Percentiles rank a stretch among this genome's conserved stretches.
These are phyloP conservation scores for Lasioglossum figueresi DNA, from an alignment of 2,888 invertebrate species.

Conservation along the genomic window DNA sequence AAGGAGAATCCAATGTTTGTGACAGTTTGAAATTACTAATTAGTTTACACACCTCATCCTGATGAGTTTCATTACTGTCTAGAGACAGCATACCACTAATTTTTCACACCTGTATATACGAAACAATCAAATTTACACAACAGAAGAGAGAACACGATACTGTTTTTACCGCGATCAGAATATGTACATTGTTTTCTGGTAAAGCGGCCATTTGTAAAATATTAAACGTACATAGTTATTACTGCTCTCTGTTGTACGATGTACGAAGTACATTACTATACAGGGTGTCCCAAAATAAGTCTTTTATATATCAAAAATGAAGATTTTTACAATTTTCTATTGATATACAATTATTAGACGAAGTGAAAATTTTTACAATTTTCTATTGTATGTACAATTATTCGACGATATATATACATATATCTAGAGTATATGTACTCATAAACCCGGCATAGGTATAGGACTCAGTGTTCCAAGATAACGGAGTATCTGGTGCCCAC, in stretches of 20 bases:
- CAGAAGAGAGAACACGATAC: constrained; percentile 33
- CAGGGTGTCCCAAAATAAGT: neutral
- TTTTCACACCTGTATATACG: constrained; percentile 40
- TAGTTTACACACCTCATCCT: constrained; percentile 68
- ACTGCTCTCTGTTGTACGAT: constrained; percentile 29
- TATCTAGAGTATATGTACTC: no score
- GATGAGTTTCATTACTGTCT: constrained; percentile 66
- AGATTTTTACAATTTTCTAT: neutral
- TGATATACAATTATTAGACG: neutral
- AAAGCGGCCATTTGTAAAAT: constrained; percentile 61
- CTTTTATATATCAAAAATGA: neutral
- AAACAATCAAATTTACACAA: constrained; percentile 27
- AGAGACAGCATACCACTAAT: constrained; percentile 71
- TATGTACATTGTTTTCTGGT: constrained; percentile 50
- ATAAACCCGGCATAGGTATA: no score
- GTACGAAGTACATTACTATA: neutral
- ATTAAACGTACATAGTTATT: neutral
- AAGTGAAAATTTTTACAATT: no score
- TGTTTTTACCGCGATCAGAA: constrained; percentile 39
- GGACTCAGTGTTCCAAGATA: no score
- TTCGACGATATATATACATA: no score
- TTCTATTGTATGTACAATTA: no score
- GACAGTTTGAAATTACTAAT: neutral
- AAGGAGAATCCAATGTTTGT: neutral
- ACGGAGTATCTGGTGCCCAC: no score